Evolutionary conservation across 2,797 vertebrate genomes (phyloP), one percentile per base, ranked within the genome.

Genomic region (Coilia nasus): DNA sequence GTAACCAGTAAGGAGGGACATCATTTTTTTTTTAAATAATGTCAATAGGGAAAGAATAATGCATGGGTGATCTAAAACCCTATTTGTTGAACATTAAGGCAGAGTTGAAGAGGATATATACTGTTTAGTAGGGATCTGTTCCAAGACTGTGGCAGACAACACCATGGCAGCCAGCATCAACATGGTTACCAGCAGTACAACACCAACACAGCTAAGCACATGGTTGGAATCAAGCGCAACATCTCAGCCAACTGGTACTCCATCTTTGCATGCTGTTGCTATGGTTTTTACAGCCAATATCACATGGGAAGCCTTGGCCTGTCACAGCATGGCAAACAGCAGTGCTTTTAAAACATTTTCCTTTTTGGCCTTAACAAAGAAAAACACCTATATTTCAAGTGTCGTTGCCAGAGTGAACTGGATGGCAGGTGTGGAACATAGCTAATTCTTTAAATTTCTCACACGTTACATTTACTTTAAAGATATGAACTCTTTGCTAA

Each of bases 401-500:
- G 25, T 31, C 28, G 6, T 25, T 67, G 25, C 12, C 25, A 31
- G 28, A 28, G 64, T 67, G 64, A 25, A 31, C 62, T 25, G 23
- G 23, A 2, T 28, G 25, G 10, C 10, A n/a, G n/a, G n/a, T n/a
- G 23, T 31, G 2, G 25, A n/a, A 67, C 3, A 31, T 25, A 67
- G 25, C 28, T 28, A 6, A 11, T 67, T 67, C 64, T 23, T 67
- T 12, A 10, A 25, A 28, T 15, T 31, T 12, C 25, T 14, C 64
- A 28, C 25, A 31, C 64, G 31, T 67, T 31, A 14, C 4, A 67
- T 31, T 67, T 67, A 54, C 23, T 67, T 67, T 67, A 28, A 67
- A 14, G 62, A 2, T 28, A 46, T 57, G 67, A 75, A 64, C 82
- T 87, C 57, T 67, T 83, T 83, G 57, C 17, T 59, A 17, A 17